These are phyloP conservation scores for Turritopsis rubra DNA, from an alignment of 30 jellyfish, hydroid and myxozoan species.

Conservation along the genomic window DNA sequence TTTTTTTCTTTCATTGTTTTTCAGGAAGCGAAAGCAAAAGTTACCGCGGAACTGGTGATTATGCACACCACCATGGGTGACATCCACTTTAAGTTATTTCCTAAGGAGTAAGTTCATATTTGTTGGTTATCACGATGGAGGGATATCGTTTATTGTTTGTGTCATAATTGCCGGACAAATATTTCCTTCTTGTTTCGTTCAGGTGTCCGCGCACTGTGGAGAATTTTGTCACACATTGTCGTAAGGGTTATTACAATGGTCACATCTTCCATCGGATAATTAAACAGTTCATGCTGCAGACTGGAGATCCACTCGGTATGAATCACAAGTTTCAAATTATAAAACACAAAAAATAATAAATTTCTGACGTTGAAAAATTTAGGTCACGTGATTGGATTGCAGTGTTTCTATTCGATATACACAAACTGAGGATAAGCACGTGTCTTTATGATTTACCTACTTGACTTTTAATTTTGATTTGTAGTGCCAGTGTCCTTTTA, in stretches of 20 bases:
- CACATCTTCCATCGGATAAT: slow-evolving; percentile 92
- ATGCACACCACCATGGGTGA: slow-evolving; percentile 99
- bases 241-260: slow-evolving; percentile 80
- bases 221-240: slow-evolving; percentile 93
- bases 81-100: slow-evolving; percentile 73
- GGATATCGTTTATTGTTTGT: background rate
- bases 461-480: no score
- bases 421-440: no score
- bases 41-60: slow-evolving; percentile 63
- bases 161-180: background rate
- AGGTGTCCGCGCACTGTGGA: slow-evolving; percentile 98
- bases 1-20: background rate
- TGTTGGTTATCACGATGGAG: background rate
- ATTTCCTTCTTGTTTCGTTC: background rate
- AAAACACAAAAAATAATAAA: no score
- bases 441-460: no score
- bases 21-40: slow-evolving; percentile 73
- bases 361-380: no score
- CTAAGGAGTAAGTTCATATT: slow-evolving; percentile 64
- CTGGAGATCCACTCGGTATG: slow-evolving; percentile 96
- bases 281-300: slow-evolving; percentile 91
- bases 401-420: no score
- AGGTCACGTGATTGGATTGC: no score
- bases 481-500: no score
- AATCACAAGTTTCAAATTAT: background rate